phyloP scores from a whole-genome alignment of 2,888 invertebrate genomes.

The Noctua janthina region DNA sequence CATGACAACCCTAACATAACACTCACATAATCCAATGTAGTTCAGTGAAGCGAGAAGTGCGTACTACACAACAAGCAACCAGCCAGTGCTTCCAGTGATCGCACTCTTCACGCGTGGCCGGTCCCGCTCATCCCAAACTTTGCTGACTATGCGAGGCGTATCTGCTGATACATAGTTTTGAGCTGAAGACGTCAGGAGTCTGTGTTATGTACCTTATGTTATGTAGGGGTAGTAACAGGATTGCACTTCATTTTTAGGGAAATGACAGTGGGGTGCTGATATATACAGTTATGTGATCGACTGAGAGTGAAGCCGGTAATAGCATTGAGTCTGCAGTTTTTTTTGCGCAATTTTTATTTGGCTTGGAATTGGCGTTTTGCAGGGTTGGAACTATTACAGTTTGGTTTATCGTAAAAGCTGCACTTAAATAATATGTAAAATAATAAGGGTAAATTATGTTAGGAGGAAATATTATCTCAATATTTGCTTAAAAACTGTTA shows the following conservation, averaged over 20 bases:
- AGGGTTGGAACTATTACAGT: not conserved
- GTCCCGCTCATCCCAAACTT: conserved; percentile 6
- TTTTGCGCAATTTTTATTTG: not conserved
- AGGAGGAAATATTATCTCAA: not conserved
- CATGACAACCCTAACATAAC: conserved; percentile 7
- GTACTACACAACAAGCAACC: conserved; percentile 17
- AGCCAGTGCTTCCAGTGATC: conserved; percentile 18
- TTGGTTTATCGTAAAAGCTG: not conserved
- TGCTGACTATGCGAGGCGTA: conserved; percentile 44
- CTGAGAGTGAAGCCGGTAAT: not conserved
- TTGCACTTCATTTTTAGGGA: conserved; percentile 21
- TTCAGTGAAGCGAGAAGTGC: conserved; percentile 45
- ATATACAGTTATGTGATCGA: conserved; percentile 32
- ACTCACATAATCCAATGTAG: conserved; percentile 28
- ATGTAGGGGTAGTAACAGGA: conserved; percentile 18
- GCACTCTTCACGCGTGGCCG: conserved; percentile 39
- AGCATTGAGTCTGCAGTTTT: conserved; percentile 1
- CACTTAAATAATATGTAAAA: not conserved
- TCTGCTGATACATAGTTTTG: conserved; percentile 46
- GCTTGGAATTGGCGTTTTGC: not conserved
- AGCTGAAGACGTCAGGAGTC: not conserved
- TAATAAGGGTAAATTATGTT: not conserved
- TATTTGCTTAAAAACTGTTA: not conserved
- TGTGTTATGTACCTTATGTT: conserved; percentile 16
- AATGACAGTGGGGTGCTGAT: conserved; percentile 24